phyloP scores from a whole-genome alignment of 2,888 invertebrate genomes.

The Oscheius sp. region DNA sequence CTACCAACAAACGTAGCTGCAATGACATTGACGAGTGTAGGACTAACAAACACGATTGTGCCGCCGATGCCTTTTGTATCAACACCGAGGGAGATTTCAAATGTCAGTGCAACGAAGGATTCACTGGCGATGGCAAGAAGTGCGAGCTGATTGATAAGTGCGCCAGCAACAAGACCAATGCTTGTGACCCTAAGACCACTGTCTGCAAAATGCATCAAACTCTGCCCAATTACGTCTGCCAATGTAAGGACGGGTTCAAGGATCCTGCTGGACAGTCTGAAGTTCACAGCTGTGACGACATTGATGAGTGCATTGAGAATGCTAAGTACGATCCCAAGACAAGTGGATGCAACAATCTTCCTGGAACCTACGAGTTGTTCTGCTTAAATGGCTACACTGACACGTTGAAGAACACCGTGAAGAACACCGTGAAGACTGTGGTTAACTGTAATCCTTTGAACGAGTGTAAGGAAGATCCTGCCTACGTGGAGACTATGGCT shows the following conservation, averaged over 20 bases:
- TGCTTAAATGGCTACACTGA: constrained; percentile 22
- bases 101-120: constrained; percentile 30
- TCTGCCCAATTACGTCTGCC: constrained; percentile 12
- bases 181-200: constrained; percentile 14
- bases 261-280: constrained; percentile 31
- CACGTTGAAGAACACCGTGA: neutral
- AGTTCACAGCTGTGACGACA: constrained; percentile 30
- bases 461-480: constrained; percentile 35
- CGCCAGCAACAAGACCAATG: neutral
- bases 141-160: constrained; percentile 35
- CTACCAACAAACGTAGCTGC: neutral
- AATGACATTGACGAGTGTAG: constrained; percentile 34
- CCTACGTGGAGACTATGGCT: constrained; percentile 8
- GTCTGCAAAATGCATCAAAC: constrained; percentile 14
- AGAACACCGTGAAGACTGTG: neutral
- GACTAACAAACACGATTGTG: neutral
- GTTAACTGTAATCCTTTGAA: constrained; percentile 12
- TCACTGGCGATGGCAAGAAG: constrained; percentile 27
- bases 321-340: constrained; percentile 1
- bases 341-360: constrained; percentile 15
- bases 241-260: constrained; percentile 24
- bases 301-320: constrained; percentile 21
- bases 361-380: constrained; percentile 14
- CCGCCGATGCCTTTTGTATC: constrained; percentile 6
- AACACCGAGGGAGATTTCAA: constrained; percentile 22